Conservation (phyloP, 2,113 vertebrate genomes). For the Eclectus roratus region DNA sequence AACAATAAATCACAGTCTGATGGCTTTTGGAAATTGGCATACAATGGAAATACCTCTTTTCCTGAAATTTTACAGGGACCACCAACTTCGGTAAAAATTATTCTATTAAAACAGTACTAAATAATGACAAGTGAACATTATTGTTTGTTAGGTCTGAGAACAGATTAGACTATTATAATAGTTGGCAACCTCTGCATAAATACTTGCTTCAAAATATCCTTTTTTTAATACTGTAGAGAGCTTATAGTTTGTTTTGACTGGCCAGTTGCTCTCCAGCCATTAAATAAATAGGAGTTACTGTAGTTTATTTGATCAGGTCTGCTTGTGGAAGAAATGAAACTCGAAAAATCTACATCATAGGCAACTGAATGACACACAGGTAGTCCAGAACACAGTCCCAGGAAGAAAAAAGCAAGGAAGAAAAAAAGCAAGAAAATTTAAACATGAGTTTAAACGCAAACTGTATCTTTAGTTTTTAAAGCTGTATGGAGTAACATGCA, state of each 20-base stretch:
- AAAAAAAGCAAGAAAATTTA: background rate
- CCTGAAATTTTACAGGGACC: background rate
- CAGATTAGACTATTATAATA: background rate
- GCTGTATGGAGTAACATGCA: background rate
- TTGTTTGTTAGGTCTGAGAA: background rate
- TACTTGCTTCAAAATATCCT: background rate
- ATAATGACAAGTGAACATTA: background rate
- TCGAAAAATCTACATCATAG: background rate
- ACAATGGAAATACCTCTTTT: background rate
- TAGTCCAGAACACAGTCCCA: background rate
- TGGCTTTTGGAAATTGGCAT: background rate
- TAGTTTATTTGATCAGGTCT: background rate
- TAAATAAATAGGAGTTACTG: background rate
- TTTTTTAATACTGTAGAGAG: background rate
- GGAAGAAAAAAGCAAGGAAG: background rate
- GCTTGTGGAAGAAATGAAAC: background rate
- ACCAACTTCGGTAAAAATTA: background rate
- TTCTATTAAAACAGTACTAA: background rate
- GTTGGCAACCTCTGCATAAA: background rate
- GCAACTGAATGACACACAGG: background rate
- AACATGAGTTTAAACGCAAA: background rate
- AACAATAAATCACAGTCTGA: background rate
- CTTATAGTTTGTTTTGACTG: conserved; percentile 4
- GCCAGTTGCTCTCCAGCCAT: background rate
- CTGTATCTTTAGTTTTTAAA: background rate